Conservation (phyloP, 2,797 vertebrate genomes). For the Cottoperca gobio region DNA sequence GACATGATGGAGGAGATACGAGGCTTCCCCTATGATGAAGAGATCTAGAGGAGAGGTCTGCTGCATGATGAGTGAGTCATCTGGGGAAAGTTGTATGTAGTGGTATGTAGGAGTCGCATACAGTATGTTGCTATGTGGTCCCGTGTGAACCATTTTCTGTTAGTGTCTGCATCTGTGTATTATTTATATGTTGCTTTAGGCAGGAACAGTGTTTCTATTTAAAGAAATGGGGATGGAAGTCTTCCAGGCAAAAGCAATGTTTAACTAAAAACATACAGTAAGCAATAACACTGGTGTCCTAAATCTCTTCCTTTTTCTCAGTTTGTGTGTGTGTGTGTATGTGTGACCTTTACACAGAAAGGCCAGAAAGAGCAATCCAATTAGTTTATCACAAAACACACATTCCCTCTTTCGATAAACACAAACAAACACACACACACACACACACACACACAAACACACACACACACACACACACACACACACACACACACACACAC, state of each 20-base stretch:
- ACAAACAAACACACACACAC: slow-evolving; percentile 21
- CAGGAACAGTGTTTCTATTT: not conserved
- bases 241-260: not conserved
- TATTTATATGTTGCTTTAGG: too few species aligned
- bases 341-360: slow-evolving; percentile 53
- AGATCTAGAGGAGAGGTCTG: not conserved
- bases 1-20: not conserved
- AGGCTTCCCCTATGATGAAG: not conserved
- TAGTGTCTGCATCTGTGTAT: not conserved
- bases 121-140: slow-evolving; percentile 11
- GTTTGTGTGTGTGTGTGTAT: not conserved
- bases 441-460: slow-evolving; percentile 33
- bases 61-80: slow-evolving; percentile 1
- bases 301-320: not conserved
- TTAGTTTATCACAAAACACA: slow-evolving; percentile 57
- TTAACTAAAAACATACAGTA: slow-evolving; percentile 13
- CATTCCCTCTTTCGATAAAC: slow-evolving; percentile 43
- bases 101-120: slow-evolving; percentile 8
- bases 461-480: slow-evolving; percentile 6
- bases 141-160: not conserved
- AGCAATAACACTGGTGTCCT: not conserved
- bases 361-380: slow-evolving; percentile 68
- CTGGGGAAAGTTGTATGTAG: not conserved
- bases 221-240: not conserved
- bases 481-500: slow-evolving; percentile 32